These are phyloP conservation scores for Salvelinus alpinus DNA, from an alignment of 2,113 vertebrate species.

Conservation along the genomic window DNA sequence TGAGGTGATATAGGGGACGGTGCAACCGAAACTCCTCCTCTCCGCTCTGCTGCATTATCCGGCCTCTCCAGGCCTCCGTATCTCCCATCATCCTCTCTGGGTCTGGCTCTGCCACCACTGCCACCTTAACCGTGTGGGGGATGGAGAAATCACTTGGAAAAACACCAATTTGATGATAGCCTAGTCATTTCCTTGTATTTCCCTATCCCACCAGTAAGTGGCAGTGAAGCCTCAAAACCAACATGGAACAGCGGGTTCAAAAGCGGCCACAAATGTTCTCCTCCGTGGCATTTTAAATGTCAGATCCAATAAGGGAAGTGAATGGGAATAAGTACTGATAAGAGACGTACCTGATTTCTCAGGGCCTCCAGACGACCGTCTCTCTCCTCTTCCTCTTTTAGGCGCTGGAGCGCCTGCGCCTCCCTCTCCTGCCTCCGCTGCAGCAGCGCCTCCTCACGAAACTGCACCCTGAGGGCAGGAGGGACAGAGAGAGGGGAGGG, in stretches of 20 bases:
- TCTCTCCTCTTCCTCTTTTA: slow-evolving; percentile 56
- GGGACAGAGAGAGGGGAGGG: slow-evolving; percentile 16
- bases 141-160: not conserved
- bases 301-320: slow-evolving; percentile 27
- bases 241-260: not conserved
- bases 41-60: too few relatives aligned
- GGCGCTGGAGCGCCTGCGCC: slow-evolving; percentile 65
- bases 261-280: not conserved
- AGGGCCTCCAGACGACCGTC: slow-evolving; percentile 77
- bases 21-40: too few relatives aligned
- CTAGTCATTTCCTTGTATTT: slow-evolving; percentile 9
- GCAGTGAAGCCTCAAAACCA: slow-evolving; percentile 52
- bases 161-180: not conserved
- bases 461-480: slow-evolving; percentile 81
- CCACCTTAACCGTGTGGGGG: slow-evolving; percentile 73
- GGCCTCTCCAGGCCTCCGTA: slow-evolving; percentile 73
- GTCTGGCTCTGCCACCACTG: slow-evolving; percentile 76
- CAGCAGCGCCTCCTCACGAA: slow-evolving; percentile 75
- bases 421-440: slow-evolving; percentile 67
- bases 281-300: slow-evolving; percentile 20
- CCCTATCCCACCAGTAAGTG: slow-evolving; percentile 50
- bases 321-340: slow-evolving; percentile 32
- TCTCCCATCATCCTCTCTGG: slow-evolving; percentile 84
- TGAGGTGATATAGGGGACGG: too few relatives aligned
- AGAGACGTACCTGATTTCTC: slow-evolving; percentile 80